Evolutionary conservation across 2,888 invertebrate genomes (phyloP), one percentile per base, ranked within the genome.

Genomic region (Elysia crispata): DNA sequence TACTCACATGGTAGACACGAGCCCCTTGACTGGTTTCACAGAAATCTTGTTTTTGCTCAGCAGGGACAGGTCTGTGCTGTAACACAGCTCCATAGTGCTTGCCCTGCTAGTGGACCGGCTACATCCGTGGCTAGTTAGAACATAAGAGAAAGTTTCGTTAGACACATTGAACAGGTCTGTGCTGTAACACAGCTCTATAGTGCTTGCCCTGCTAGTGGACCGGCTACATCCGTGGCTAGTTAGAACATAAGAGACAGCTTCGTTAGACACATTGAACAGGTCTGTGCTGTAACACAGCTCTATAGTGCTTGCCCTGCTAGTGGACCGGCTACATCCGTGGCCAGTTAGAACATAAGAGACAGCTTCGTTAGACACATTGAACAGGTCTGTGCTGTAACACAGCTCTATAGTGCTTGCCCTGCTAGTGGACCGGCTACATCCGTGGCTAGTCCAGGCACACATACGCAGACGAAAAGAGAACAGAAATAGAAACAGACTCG

Each of bases 111-210:
- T 83, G 74, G 81, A 69, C 66, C 78, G 69, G 54, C 82, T 82
- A 41, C 54, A 67, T 31, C 66, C 18, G 28, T 76, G 72, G 67
- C 78, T 76, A n/a, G n/a, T n/a, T n/a, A n/a, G n/a, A n/a, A n/a
- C n/a, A n/a, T n/a, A n/a, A n/a, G 93, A 91, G 50, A 94, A 92
- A 87, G 93, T 94, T 81, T 93, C 89, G 86, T 93, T 93, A 86
- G 93, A 93, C 81, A 91, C 90, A 23, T 93, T 87, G 8, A 86
- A 85, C 75, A 93, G 87, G 77, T 91, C 89, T 70, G 88, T 88
- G 67, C 86, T 87, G 81, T 90, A 92, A 28, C 89, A 89, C 20
- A 87, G 84, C 57, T 91, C 91, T 1, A 81, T 72, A 23, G 83
- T 83, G 49, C 81, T 81, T 66, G 84, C 81, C 30, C 82, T 76